Conservation (phyloP, 2,113 vertebrate species). For the Eulemur macaco region DNA sequence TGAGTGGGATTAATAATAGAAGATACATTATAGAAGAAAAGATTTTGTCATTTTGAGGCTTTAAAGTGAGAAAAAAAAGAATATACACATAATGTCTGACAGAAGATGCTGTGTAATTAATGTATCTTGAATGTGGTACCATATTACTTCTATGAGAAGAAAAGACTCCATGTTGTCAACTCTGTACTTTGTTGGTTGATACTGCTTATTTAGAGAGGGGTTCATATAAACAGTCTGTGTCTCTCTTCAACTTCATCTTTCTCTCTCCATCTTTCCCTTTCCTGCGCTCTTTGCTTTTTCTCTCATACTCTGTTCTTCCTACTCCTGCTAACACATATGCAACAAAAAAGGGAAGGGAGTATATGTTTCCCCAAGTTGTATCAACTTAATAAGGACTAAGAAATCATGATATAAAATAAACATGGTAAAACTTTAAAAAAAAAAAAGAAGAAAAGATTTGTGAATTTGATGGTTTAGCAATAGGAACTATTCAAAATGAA, state of each 20-base stretch:
- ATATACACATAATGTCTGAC: neutral
- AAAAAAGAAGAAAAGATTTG: neutral
- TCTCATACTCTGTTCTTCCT: constrained; percentile 27
- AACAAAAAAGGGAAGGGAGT: constrained; percentile 73
- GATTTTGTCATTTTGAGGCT: constrained; percentile 59
- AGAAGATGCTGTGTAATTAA: constrained; percentile 70
- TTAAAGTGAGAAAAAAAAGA: constrained; percentile 62
- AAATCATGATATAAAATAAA: constrained; percentile 79
- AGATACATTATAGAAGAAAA: neutral
- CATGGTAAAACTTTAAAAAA: constrained; percentile 56
- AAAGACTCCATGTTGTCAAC: constrained; percentile 55
- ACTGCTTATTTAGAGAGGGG: constrained; percentile 63
- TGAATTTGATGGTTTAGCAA: neutral
- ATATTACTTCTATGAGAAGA: constrained; percentile 61
- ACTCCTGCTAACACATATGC: constrained; percentile 59
- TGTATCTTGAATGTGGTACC: constrained; percentile 71
- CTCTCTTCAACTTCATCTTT: neutral
- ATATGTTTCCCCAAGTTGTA: constrained; percentile 68
- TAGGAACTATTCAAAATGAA: neutral
- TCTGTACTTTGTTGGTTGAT: constrained; percentile 64
- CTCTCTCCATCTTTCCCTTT: neutral
- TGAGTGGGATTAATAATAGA: neutral
- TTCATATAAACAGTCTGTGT: neutral
- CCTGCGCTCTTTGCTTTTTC: neutral
- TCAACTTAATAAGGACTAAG: constrained; percentile 72